Percentiles rank a stretch among this genome's conserved stretches.
Conservation (phyloP, 1,140 invertebrate species). For the Zophobas atratus region DNA sequence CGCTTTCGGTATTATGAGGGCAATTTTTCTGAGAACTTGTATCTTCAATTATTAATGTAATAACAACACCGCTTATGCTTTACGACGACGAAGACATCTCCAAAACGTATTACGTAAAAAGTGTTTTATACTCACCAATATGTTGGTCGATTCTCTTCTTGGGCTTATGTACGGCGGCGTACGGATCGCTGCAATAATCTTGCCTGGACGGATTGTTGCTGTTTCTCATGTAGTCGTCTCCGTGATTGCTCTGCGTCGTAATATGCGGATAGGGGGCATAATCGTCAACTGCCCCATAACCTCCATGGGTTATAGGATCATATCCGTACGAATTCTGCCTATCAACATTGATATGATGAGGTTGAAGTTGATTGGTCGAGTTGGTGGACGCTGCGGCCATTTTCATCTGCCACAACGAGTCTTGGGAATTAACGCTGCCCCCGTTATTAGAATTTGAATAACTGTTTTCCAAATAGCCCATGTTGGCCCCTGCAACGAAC, state of each 20-base stretch:
- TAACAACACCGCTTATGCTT: conserved; percentile 19
- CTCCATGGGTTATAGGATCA: conserved; percentile 84
- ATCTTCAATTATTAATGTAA: conserved; percentile 20
- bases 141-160: conserved; percentile 87
- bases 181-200: conserved; percentile 89
- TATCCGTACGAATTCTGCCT: conserved; percentile 80
- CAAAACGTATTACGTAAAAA: background rate
- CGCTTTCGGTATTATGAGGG: background rate
- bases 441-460: conserved; percentile 94
- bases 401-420: conserved; percentile 96
- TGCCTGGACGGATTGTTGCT: conserved; percentile 86
- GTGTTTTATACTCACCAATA: conserved; percentile 76
- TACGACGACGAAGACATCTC: background rate
- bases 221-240: conserved; percentile 80
- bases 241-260: conserved; percentile 74
- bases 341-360: conserved; percentile 73
- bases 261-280: conserved; percentile 88
- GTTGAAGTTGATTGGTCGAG: conserved; percentile 72
- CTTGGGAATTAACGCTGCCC: conserved; percentile 93
- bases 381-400: conserved; percentile 79
- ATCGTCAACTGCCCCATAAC: conserved; percentile 87
- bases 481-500: conserved; percentile 79
- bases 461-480: conserved; percentile 92
- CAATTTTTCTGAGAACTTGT: conserved; percentile 1
- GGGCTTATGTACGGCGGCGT: conserved; percentile 88